Evolutionary conservation across 2,113 vertebrate genomes (phyloP).

Genomic region (Perca flavescens): DNA sequence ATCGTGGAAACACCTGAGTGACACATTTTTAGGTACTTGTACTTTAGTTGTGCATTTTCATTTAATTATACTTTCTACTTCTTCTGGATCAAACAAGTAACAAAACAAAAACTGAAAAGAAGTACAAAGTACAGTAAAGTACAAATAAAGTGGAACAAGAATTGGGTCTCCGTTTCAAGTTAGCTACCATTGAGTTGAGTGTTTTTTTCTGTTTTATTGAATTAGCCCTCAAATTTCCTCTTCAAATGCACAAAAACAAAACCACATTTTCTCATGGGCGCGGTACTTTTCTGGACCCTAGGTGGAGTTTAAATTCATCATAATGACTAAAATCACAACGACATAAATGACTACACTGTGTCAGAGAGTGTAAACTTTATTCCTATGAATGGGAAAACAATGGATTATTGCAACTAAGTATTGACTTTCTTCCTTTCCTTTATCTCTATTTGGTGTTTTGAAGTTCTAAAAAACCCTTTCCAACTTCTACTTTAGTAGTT

Average conservation of each 20-base stretch:
- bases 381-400: slow-evolving; percentile 3
- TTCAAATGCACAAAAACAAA: too few species aligned
- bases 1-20: too few species aligned
- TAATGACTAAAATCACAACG: not conserved
- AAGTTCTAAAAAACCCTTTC: not conserved
- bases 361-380: slow-evolving; percentile 26
- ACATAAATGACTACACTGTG: not conserved
- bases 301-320: not conserved
- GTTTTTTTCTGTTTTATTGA: not conserved
- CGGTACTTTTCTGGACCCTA: not conserved
- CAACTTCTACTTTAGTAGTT: not conserved
- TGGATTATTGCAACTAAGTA: not conserved
- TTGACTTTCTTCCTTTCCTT: not conserved
- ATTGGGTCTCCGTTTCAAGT: too few species aligned
- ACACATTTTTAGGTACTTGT: too few species aligned
- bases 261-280: not conserved
- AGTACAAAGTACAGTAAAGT: too few species aligned
- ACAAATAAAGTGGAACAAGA: too few species aligned
- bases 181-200: not conserved
- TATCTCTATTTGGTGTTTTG: not conserved
- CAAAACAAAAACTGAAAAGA: too few species aligned
- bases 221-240: not conserved
- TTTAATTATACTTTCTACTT: too few species aligned
- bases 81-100: too few species aligned
- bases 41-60: too few species aligned